Base-by-base conservation (phyloP, 2,797 vertebrate genomes). In the Parambassis ranga region DNA sequence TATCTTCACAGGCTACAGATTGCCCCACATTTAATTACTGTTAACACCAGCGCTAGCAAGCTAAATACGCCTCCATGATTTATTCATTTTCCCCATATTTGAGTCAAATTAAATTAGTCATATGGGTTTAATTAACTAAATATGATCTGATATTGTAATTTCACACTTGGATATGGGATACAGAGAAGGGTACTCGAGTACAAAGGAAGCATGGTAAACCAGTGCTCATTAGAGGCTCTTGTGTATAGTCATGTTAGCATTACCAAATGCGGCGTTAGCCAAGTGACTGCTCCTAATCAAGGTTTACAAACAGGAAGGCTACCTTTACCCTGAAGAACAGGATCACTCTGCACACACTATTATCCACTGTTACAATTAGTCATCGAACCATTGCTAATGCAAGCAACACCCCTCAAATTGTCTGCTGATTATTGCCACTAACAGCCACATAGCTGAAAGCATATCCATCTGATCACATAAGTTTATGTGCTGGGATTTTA, bases 61-160 rank as follows among this genome's bases (percentile, higher is more conserved):
- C 82, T 84, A 88, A 89, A 84, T 75, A 81, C 69, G 67, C 76
- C 77, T 79, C 70, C 49, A 75, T 73, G 65, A 83, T 82, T 82
- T 86, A 85, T 82, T 86, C 73, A 82, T 71, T 75, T 72, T 44
- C 65, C 52, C 61, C 65, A 75, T 72, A 83, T 87, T 81, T 83
- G 75, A 86, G 67, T 81, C 81, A 72, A 90, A 91, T 90, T 83
- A 83, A 89, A 91, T 87, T 89, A 88, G 85, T 87, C 85, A 79
- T 75, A 86, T 87, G 83, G 72, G 79, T 88, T 89, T 90, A 89
- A 92, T 90, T 87, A 90, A 81, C 85, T 77, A 87, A 91, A 88
- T 79, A 75, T 63, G 80, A 90, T 83, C 81, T 88, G 71, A 84
- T 89, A 85, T 79, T 87, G 71, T 82, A 82, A 87, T 91, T 87